Percentiles rank a stretch among this genome's conserved stretches.
Conservation (phyloP, 2,888 invertebrate species). For the Acanthosepion esculentum region DNA sequence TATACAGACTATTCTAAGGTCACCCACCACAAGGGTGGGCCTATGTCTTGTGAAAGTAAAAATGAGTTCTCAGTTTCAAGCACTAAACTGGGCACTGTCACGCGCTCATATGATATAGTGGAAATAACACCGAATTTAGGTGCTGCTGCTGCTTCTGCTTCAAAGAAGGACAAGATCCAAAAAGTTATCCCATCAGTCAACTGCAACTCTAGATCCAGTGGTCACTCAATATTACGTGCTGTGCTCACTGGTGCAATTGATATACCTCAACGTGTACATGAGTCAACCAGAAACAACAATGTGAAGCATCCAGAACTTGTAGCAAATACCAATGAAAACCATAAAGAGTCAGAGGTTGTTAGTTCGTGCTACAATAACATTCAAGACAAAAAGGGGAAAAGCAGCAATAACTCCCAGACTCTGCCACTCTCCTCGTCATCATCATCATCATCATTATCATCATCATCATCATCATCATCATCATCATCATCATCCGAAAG, state of each 20-base stretch:
- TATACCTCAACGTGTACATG: background rate
- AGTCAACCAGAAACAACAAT: background rate
- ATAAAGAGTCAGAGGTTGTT: background rate
- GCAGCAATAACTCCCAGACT: background rate
- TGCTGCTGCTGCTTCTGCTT: background rate
- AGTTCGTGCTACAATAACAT: background rate
- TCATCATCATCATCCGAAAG: background rate
- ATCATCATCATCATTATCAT: background rate
- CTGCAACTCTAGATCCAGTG: background rate
- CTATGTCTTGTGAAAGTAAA: background rate
- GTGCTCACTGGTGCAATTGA: constrained; percentile 36
- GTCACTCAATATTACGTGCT: constrained; percentile 43
- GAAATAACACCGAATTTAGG: background rate
- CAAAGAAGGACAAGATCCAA: background rate
- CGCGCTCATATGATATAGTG: background rate
- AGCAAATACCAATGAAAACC: background rate
- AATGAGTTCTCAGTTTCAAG: background rate
- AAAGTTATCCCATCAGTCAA: background rate
- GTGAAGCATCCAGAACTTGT: background rate
- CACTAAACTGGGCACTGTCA: background rate
- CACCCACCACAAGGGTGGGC: background rate
- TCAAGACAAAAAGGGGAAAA: background rate
- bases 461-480: background rate
- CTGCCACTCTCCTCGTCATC: background rate
- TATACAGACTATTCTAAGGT: background rate